Conservation (phyloP, 92 coral and sea anemone species). For the Hydrozoanthus gracilis region DNA sequence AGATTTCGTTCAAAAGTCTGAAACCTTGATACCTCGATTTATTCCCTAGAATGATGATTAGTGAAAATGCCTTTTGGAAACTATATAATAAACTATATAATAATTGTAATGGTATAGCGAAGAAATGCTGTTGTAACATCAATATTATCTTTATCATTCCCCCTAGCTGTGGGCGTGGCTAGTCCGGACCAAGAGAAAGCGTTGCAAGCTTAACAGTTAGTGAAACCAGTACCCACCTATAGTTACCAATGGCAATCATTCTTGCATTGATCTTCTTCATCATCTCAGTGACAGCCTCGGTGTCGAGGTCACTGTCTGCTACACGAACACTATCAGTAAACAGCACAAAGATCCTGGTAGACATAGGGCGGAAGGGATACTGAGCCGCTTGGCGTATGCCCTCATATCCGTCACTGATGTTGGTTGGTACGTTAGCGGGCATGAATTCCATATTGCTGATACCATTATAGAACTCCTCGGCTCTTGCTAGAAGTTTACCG, state of each 20-base stretch:
- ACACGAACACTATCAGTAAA: constrained; percentile 73
- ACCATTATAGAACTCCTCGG: constrained; percentile 28
- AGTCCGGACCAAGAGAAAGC: no score
- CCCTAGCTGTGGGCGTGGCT: no score
- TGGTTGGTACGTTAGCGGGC: constrained; percentile 18
- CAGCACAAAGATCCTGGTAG: constrained; percentile 66
- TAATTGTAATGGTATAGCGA: no score
- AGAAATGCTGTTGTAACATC: no score
- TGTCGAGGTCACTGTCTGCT: constrained; percentile 52
- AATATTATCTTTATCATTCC: no score
- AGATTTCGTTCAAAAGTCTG: no score
- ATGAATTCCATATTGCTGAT: constrained; percentile 57
- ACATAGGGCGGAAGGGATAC: constrained; percentile 73
- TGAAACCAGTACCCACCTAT: constrained; percentile 48
- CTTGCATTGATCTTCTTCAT: constrained; percentile 68
- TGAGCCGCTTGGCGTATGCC: constrained; percentile 64
- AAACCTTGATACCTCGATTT: no score
- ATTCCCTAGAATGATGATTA: no score
- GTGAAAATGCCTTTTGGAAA: no score
- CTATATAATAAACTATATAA: no score
- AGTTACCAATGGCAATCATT: constrained; percentile 69
- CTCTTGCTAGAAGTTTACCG: constrained; percentile 54
- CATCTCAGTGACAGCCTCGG: constrained; percentile 44
- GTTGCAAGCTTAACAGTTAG: no score
- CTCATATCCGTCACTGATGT: constrained; percentile 73